phyloP scores from a whole-genome alignment of 1,140 invertebrate genomes.

The Drosophila persimilis region DNA sequence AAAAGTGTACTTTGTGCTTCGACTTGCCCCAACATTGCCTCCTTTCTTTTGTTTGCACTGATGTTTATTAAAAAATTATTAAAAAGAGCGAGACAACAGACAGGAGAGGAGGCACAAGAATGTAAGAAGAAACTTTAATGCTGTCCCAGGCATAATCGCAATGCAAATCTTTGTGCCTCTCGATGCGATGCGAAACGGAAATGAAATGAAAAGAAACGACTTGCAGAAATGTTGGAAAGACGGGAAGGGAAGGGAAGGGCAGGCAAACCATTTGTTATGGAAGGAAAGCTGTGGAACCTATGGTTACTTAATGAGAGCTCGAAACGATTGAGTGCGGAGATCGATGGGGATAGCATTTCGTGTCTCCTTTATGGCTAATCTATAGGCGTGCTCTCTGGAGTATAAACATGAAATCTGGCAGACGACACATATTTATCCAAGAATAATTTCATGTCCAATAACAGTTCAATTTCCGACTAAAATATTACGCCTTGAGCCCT shows the following conservation, averaged over 20 bases:
- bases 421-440: too few species aligned
- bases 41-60: conserved; percentile 8
- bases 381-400: too few species aligned
- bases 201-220: conserved; percentile 17
- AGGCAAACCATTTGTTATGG: neutral
- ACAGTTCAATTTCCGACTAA: conserved; percentile 30
- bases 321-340: too few species aligned
- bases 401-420: too few species aligned
- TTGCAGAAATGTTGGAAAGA: neutral
- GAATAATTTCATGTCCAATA: too few species aligned
- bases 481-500: conserved; percentile 24
- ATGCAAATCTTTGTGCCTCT: conserved; percentile 46
- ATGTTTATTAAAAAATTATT: conserved; percentile 34
- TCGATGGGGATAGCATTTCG: too few species aligned
- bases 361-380: too few species aligned
- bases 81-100: neutral
- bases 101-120: neutral
- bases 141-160: conserved; percentile 40
- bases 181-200: conserved; percentile 27
- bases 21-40: too few species aligned
- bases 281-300: neutral
- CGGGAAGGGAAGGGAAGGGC: too few species aligned
- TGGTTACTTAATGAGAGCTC: conserved; percentile 9
- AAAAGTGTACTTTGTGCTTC: too few species aligned
- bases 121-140: conserved; percentile 14